Evolutionary conservation across 2,113 vertebrate genomes (phyloP).

Genomic region (Telmatochromis brachygnathus): DNA sequence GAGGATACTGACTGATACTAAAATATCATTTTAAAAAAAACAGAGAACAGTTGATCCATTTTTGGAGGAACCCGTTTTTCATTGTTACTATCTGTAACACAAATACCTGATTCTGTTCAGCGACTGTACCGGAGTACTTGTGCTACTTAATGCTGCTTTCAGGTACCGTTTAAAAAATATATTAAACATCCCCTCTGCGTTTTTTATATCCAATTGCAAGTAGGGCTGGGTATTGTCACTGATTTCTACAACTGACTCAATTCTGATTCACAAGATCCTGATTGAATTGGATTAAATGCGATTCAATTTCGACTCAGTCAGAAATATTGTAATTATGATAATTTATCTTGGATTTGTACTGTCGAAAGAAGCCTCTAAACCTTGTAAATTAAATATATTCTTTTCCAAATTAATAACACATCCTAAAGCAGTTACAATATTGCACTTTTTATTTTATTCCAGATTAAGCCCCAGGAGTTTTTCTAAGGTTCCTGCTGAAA

Average conservation of each 20-base stretch:
- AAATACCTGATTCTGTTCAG: neutral
- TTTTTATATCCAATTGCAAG: neutral
- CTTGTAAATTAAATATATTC: neutral
- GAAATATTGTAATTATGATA: neutral
- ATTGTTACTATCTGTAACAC: neutral
- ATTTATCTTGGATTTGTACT: neutral
- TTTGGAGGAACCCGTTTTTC: fast-evolving
- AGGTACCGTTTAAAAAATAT: neutral
- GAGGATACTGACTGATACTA: neutral
- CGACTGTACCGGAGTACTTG: fast-evolving
- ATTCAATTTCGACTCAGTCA: neutral
- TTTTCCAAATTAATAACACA: neutral
- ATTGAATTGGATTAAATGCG: neutral
- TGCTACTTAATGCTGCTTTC: neutral
- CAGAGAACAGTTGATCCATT: neutral
- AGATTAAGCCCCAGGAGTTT: neutral
- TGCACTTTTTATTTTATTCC: neutral
- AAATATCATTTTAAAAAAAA: fast-evolving
- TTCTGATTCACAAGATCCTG: neutral
- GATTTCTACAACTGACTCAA: neutral
- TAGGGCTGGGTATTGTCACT: neutral
- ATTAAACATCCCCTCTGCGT: neutral
- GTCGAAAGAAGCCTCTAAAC: fast-evolving
- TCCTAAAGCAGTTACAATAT: neutral
- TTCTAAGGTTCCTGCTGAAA: neutral